A percentile compares a stretch with the other conserved stretches of the same genome.
Evolutionary conservation across 1,140 invertebrate genomes (phyloP).

Genomic region (Penaeus chinensis): DNA sequence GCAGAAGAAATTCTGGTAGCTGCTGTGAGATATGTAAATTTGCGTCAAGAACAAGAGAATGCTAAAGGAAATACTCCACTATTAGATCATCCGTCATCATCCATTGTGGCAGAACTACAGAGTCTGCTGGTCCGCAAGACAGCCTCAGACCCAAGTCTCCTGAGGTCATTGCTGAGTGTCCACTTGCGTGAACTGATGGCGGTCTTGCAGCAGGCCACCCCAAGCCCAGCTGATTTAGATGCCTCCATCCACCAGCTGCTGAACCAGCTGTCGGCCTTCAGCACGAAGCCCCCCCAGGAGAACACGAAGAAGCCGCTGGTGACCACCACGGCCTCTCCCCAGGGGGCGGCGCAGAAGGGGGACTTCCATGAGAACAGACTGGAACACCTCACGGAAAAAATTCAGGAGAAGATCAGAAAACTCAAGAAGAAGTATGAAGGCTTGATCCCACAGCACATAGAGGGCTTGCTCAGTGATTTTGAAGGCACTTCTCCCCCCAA

Average conservation of each 20-base stretch:
- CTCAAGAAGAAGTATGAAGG: conserved; percentile 42
- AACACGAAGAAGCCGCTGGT: not conserved
- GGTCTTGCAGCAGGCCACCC: conserved; percentile 43
- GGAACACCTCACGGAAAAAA: conserved; percentile 35
- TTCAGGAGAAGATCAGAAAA: conserved; percentile 48
- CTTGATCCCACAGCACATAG: not conserved
- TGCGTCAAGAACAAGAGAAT: conserved; percentile 9
- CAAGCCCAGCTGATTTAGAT: conserved; percentile 33
- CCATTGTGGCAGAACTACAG: conserved; percentile 45
- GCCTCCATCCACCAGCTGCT: conserved; percentile 41
- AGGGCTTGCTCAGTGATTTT: conserved; percentile 3
- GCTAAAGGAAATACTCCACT: conserved; percentile 12
- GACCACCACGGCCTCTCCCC: not conserved
- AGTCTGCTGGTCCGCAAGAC: conserved; percentile 51
- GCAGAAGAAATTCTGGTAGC: conserved; percentile 54
- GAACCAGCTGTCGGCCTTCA: conserved; percentile 40
- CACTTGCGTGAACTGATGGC: conserved; percentile 51
- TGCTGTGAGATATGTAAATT: conserved; percentile 46
- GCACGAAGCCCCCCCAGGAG: not conserved
- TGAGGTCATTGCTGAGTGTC: conserved; percentile 50
- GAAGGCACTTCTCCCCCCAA: conserved; percentile 21
- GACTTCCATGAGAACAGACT: conserved; percentile 48
- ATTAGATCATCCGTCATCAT: conserved; percentile 20
- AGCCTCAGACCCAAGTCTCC: conserved; percentile 45
- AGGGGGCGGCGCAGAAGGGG: conserved; percentile 28